Evolutionary conservation across 2,797 vertebrate genomes (phyloP).

Genomic region (Enteromius radiatus): DNA sequence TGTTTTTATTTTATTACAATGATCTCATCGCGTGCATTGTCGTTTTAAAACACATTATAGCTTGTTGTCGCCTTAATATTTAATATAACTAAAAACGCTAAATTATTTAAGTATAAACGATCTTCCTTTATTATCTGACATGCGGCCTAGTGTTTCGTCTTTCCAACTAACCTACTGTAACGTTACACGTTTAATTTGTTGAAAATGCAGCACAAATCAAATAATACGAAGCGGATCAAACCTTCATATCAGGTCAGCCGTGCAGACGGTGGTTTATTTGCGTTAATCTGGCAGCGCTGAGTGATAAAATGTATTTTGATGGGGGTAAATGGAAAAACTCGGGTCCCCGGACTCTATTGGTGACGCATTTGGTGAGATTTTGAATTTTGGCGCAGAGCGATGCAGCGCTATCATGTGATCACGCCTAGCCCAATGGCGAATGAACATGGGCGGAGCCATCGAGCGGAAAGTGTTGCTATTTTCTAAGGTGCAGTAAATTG

Average conservation of each 20-base stretch:
- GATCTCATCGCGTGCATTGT: neutral
- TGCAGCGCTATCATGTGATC: slow-evolving; percentile 74
- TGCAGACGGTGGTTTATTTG: slow-evolving; percentile 44
- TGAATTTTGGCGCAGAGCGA: slow-evolving; percentile 90
- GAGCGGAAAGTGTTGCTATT: neutral
- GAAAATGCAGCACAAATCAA: neutral
- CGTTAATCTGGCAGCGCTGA: neutral
- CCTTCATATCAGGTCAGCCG: slow-evolving; percentile 76
- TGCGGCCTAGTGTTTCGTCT: slow-evolving; percentile 31
- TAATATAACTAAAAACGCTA: neutral
- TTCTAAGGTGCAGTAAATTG: neutral
- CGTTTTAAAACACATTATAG: neutral
- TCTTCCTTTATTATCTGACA: slow-evolving; percentile 1
- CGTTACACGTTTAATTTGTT: neutral
- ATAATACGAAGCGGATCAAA: slow-evolving; percentile 62
- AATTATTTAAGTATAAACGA: neutral
- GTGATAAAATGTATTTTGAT: neutral
- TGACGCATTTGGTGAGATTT: slow-evolving; percentile 70
- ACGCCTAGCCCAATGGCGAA: slow-evolving; percentile 64
- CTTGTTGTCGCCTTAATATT: neutral
- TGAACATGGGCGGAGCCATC: neutral
- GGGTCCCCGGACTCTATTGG: neutral
- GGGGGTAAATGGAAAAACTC: neutral
- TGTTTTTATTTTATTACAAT: neutral
- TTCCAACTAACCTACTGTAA: neutral